Conservation (phyloP, 2,797 vertebrate species). For the Macroramphosus scolopax region DNA sequence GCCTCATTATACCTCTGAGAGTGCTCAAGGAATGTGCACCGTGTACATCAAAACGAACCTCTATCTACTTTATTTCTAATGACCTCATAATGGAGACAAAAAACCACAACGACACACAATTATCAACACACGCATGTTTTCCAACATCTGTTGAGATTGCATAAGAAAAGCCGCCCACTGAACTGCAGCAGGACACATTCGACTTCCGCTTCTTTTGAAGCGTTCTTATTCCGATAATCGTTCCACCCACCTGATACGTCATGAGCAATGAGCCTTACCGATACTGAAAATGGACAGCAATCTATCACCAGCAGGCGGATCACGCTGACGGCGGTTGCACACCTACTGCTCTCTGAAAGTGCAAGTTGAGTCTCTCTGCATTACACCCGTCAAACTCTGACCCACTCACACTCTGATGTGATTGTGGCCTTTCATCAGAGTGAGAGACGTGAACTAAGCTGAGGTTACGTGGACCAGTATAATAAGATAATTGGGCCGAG, state of each 20-base stretch:
- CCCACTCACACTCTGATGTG: conserved; percentile 42
- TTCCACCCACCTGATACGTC: conserved; percentile 68
- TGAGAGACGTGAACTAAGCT: conserved; percentile 36
- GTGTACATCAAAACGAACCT: conserved; percentile 2
- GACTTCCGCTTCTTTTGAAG: conserved; percentile 55
- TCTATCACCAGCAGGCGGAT: conserved; percentile 60
- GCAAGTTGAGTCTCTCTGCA: conserved; percentile 49
- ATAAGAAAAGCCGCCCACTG: conserved; percentile 60
- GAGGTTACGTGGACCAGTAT: conserved; percentile 21
- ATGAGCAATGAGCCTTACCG: conserved; percentile 65
- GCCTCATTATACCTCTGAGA: conserved; percentile 19
- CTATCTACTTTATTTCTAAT: too few relatives aligned
- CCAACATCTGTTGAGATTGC: conserved; percentile 44
- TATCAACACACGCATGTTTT: conserved; percentile 32
- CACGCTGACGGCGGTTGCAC: conserved; percentile 37
- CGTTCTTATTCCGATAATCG: conserved; percentile 71
- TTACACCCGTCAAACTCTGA: conserved; percentile 45
- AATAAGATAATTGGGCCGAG: conserved; percentile 23
- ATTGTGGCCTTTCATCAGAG: conserved; percentile 33
- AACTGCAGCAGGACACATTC: conserved; percentile 53
- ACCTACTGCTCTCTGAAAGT: conserved; percentile 57
- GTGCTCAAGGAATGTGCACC: conserved; percentile 5
- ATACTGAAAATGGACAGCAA: conserved; percentile 68
- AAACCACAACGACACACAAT: too few relatives aligned
- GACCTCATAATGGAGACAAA: too few relatives aligned